These are phyloP conservation scores for Scaptomyza cyrtandrae DNA, from an alignment of 2,888 invertebrate genomes.

Conservation along the genomic window DNA sequence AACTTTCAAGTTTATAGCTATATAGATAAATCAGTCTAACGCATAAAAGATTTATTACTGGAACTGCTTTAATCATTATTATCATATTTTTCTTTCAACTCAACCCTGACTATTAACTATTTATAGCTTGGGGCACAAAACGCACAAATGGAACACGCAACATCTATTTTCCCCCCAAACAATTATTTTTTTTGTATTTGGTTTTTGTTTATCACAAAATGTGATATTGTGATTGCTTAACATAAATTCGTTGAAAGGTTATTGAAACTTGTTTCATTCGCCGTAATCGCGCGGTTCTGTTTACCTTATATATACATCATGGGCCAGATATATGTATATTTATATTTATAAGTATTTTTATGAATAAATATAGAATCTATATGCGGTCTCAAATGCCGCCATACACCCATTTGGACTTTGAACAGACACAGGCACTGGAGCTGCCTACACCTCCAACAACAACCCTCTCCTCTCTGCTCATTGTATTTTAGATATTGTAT, in stretches of 20 bases:
- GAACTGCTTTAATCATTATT: neutral
- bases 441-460: slow-evolving; percentile 3
- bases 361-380: slow-evolving; percentile 34
- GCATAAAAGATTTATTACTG: slow-evolving; percentile 29
- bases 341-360: neutral
- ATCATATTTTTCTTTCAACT: neutral
- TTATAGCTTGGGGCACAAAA: slow-evolving; percentile 21
- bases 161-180: slow-evolving; percentile 1
- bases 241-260: slow-evolving; percentile 52
- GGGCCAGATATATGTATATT: slow-evolving; percentile 27
- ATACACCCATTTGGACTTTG: slow-evolving; percentile 44
- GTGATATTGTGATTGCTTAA: slow-evolving; percentile 45
- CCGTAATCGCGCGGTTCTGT: slow-evolving; percentile 52
- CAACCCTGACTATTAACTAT: neutral
- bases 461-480: neutral
- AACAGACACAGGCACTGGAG: slow-evolving; percentile 54
- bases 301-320: slow-evolving; percentile 59
- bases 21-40: slow-evolving; percentile 1
- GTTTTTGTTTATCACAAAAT: slow-evolving; percentile 50
- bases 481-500: slow-evolving; percentile 25
- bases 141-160: slow-evolving; percentile 23
- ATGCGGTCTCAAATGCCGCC: slow-evolving; percentile 22
- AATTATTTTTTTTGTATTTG: neutral
- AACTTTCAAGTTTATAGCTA: neutral
- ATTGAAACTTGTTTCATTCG: slow-evolving; percentile 75